phyloP scores from a whole-genome alignment of 2,888 invertebrate genomes.

The Leptodirus hochenwartii region DNA sequence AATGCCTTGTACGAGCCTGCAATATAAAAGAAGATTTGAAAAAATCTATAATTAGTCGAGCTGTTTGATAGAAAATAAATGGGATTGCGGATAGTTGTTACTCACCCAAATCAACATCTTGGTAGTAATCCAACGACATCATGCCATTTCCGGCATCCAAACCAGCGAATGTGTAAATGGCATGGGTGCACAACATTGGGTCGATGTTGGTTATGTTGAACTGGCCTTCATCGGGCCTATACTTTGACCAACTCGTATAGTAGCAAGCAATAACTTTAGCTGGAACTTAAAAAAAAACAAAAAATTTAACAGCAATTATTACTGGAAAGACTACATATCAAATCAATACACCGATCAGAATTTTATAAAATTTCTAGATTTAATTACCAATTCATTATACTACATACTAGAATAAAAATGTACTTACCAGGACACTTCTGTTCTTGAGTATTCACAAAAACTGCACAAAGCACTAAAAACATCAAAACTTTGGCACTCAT shows the following conservation, averaged over 20 bases:
- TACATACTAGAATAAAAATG: too few species aligned
- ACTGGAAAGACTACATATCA: too few species aligned
- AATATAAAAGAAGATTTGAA: background rate
- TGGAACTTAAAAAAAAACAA: conserved; percentile 10
- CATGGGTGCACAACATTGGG: conserved; percentile 31
- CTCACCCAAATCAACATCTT: conserved; percentile 24
- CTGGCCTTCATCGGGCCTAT: conserved; percentile 24
- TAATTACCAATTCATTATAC: too few species aligned
- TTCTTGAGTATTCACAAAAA: too few species aligned
- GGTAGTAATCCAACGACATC: conserved; percentile 24
- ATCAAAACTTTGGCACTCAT: too few species aligned
- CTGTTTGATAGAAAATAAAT: conserved; percentile 1
- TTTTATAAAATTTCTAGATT: too few species aligned
- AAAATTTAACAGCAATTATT: too few species aligned
- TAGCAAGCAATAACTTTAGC: conserved; percentile 28
- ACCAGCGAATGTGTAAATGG: conserved; percentile 34
- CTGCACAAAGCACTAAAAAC: too few species aligned
- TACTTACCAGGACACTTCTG: too few species aligned
- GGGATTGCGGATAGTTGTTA: background rate
- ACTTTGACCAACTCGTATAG: conserved; percentile 30
- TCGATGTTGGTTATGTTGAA: conserved; percentile 28
- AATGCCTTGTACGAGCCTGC: conserved; percentile 21
- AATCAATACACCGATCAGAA: too few species aligned
- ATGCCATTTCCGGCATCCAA: conserved; percentile 28
- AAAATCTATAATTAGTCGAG: background rate